Base-by-base conservation (phyloP, 2,888 invertebrate species). In the Pristionchus entomophagus region DNA sequence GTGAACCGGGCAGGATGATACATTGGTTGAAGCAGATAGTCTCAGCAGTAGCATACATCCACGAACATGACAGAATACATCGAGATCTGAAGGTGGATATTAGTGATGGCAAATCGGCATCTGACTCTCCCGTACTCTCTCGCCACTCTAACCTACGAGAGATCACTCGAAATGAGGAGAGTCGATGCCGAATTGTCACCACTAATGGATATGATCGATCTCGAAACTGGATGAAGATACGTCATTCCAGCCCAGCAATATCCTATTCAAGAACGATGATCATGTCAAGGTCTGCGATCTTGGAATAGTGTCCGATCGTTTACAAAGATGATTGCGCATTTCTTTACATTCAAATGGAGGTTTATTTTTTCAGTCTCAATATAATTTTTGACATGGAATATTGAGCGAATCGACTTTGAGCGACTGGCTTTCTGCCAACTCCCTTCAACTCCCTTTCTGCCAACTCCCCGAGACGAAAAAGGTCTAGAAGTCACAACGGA, bases 81-180 rank as follows among this genome's bases (percentile, higher is more conserved):
- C 17, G 81, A 29, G 81, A 81, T 22, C 14, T 51, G 38, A 81
- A 81, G 53, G 81, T 29, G 17, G n/a, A n/a, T n/a, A n/a, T n/a
- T n/a, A n/a, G n/a, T n/a, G n/a, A n/a, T n/a, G n/a, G n/a, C n/a
- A n/a, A n/a, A n/a, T n/a, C n/a, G n/a, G n/a, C n/a, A n/a, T n/a
- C n/a, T n/a, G n/a, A n/a, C n/a, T n/a, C n/a, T n/a, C n/a, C n/a
- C n/a, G n/a, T n/a, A n/a, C n/a, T n/a, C n/a, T n/a, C n/a, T n/a
- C n/a, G n/a, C n/a, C n/a, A n/a, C n/a, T n/a, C n/a, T n/a, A n/a
- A n/a, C n/a, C n/a, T n/a, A n/a, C n/a, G n/a, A n/a, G n/a, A n/a
- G n/a, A n/a, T n/a, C n/a, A n/a, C n/a, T n/a, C n/a, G 5, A n/a
- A n/a, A n/a, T n/a, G n/a, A n/a, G n/a, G n/a, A n/a, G n/a, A n/a